Percentiles rank a stretch among this genome's conserved stretches.
Conservation (phyloP, 2,113 vertebrate species). For the Hippocampus barbouri region DNA sequence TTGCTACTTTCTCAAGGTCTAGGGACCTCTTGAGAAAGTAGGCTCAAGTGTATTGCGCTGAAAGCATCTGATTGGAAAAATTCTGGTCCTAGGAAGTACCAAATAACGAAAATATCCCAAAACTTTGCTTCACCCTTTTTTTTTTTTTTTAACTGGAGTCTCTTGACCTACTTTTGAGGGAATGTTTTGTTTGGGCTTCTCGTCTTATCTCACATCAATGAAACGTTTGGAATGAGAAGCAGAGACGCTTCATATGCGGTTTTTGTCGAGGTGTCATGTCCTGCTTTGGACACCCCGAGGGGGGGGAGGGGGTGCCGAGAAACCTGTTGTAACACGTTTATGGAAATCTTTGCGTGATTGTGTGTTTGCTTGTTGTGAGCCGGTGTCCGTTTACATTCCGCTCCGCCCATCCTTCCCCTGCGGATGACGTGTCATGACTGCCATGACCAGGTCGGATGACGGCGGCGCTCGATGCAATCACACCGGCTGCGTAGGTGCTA, state of each 20-base stretch:
- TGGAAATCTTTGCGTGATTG: conserved; percentile 13
- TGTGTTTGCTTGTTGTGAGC: conserved; percentile 12
- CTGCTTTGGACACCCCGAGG: conserved; percentile 26
- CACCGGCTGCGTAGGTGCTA: conserved; percentile 45
- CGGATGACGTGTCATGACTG: conserved; percentile 66
- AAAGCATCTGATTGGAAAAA: too few species aligned
- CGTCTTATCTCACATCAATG: not conserved
- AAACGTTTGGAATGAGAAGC: conserved; percentile 10
- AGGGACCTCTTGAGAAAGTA: too few species aligned
- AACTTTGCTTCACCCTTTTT: too few species aligned
- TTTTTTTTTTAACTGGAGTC: not conserved
- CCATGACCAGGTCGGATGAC: conserved; percentile 67
- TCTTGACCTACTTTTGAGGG: not conserved
- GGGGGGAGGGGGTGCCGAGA: conserved; percentile 2
- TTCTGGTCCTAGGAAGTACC: too few species aligned
- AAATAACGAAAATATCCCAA: too few species aligned
- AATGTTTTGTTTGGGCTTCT: not conserved
- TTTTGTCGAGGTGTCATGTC: conserved; percentile 15
- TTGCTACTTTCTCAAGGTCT: too few species aligned
- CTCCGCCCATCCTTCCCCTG: conserved; percentile 56
- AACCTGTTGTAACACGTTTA: conserved; percentile 56
- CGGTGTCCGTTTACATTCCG: conserved; percentile 49
- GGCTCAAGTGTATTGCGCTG: too few species aligned
- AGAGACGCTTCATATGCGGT: conserved; percentile 22
- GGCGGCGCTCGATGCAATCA: conserved; percentile 5